A percentile compares a stretch with the other conserved stretches of the same genome.
Conservation (phyloP, 2,888 invertebrate species). For the Oscheius sp. region DNA sequence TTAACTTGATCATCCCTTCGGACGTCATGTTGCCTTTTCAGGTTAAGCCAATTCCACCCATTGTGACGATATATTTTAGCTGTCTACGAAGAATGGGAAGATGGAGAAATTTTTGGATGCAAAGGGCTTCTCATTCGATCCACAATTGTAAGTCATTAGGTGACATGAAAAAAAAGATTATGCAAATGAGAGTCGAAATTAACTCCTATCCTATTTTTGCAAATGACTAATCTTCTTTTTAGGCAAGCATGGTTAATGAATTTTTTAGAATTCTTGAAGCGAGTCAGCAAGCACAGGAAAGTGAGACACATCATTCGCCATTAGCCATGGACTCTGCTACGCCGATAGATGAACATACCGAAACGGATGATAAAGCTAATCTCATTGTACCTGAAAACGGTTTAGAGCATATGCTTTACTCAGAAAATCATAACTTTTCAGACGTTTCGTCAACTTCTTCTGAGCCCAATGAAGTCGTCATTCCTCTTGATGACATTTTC, state of each 20-base stretch:
- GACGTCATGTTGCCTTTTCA: constrained; percentile 43
- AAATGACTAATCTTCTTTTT: not conserved
- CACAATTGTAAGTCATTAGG: constrained; percentile 53
- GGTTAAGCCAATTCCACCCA: too few species aligned
- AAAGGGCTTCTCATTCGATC: constrained; percentile 64
- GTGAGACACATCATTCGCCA: constrained; percentile 22
- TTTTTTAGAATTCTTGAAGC: constrained; percentile 16
- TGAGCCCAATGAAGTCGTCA: not conserved
- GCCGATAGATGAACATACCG: not conserved
- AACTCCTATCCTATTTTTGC: not conserved
- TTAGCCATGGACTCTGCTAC: constrained; percentile 20
- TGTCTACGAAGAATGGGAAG: too few species aligned
- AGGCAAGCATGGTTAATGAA: not conserved
- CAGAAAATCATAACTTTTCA: too few species aligned
- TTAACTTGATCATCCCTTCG: constrained; percentile 34
- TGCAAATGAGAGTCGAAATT: not conserved
- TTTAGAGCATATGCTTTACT: too few species aligned
- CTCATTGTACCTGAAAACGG: constrained; percentile 6
- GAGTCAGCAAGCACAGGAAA: constrained; percentile 3
- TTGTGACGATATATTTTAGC: too few species aligned
- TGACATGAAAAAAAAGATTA: too few species aligned
- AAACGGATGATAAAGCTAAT: not conserved
- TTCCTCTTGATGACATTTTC: not conserved
- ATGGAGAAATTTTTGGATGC: constrained; percentile 37
- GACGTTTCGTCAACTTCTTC: not conserved